These are phyloP conservation scores for Syngnathus rostellatus DNA, from an alignment of 2,797 vertebrate species.

Conservation along the genomic window DNA sequence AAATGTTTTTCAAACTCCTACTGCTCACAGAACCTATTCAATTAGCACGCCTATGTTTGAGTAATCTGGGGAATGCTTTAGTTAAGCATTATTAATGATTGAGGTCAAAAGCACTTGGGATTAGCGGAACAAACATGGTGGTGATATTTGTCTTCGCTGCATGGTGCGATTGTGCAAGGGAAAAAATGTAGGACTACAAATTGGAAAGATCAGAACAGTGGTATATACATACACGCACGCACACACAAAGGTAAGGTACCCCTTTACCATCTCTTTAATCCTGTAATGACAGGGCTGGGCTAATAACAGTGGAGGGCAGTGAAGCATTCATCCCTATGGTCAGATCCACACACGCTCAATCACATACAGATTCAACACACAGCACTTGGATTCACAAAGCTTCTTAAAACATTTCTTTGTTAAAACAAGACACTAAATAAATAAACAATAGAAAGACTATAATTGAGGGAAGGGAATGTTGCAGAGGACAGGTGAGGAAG, in stretches of 20 bases:
- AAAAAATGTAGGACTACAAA: conserved; percentile 47
- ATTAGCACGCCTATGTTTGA: conserved; percentile 48
- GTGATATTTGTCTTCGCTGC: conserved; percentile 35
- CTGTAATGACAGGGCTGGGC: conserved; percentile 70
- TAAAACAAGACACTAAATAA: conserved; percentile 56
- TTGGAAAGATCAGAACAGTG: conserved; percentile 32
- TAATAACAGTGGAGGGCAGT: conserved; percentile 73
- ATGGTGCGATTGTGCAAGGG: conserved; percentile 36
- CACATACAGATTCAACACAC: conserved; percentile 17
- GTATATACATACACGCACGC: conserved; percentile 12
- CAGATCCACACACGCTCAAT: conserved; percentile 24
- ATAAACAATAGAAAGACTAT: conserved; percentile 50
- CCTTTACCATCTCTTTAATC: conserved; percentile 60
- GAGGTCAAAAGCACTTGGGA: conserved; percentile 54
- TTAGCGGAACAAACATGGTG: conserved; percentile 33
- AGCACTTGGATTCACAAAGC: conserved; percentile 45
- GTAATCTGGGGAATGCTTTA: conserved; percentile 30
- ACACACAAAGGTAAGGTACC: conserved; percentile 22
- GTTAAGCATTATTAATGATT: conserved; percentile 46
- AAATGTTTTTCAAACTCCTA: conserved; percentile 37
- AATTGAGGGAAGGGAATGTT: conserved; percentile 58
- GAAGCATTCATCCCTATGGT: conserved; percentile 58
- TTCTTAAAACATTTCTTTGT: conserved; percentile 69
- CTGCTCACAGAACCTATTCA: conserved; percentile 35
- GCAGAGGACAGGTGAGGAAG: conserved; percentile 59